phyloP scores from a whole-genome alignment of 53 echinoderm and acorn worm species.

The Glandiceps talaboti region DNA sequence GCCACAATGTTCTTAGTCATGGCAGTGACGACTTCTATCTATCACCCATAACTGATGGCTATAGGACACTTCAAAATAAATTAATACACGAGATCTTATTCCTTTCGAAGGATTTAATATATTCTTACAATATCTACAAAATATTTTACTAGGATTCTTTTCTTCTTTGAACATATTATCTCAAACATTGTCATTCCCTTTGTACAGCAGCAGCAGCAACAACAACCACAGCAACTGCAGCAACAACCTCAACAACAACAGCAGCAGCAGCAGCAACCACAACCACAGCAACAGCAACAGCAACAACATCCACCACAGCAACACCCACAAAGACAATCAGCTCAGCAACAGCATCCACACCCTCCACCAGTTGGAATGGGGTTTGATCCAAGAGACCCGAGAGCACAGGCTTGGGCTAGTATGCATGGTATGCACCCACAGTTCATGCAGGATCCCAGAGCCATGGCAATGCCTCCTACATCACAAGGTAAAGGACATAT shows the following conservation, averaged over 20 bases:
- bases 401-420: background rate
- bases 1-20: background rate
- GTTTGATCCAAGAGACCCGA: background rate
- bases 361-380: background rate
- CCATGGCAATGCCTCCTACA: background rate
- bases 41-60: constrained; percentile 34
- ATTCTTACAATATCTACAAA: too few species aligned
- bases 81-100: too few species aligned
- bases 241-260: background rate
- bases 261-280: constrained; percentile 21
- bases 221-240: constrained; percentile 13
- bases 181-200: too few species aligned
- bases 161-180: too few species aligned
- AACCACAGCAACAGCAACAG: constrained; percentile 13
- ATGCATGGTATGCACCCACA: background rate
- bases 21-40: constrained; percentile 29
- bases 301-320: constrained; percentile 23
- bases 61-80: background rate
- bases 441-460: background rate
- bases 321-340: constrained; percentile 2
- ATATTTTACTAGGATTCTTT: too few species aligned
- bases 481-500: background rate
- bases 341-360: constrained; percentile 3
- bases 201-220: too few species aligned
- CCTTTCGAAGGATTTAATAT: too few species aligned